Percentiles rank a stretch among this genome's conserved stretches.
Conservation (phyloP, 2,888 invertebrate genomes). For the Pogonocherus hispidulus region DNA sequence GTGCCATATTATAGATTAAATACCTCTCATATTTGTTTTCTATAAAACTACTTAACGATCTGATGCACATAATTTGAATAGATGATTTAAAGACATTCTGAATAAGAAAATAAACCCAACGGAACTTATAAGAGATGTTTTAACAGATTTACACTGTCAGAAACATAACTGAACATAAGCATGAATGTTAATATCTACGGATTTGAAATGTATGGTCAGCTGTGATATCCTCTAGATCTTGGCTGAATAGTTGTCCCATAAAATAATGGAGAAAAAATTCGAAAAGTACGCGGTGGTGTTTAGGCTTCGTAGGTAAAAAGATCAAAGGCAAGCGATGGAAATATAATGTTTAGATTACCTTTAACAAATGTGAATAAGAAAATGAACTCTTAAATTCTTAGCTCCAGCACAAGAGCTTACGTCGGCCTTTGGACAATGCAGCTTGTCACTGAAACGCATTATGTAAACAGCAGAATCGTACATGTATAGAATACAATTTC, state of each 20-base stretch:
- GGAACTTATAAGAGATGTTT: no score
- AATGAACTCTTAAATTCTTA: slow-evolving; percentile 48
- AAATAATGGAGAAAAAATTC: background rate
- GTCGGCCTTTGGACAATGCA: slow-evolving; percentile 44
- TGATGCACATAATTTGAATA: no score
- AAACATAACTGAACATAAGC: no score
- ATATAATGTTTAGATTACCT: slow-evolving; percentile 41
- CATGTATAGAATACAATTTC: slow-evolving; percentile 63
- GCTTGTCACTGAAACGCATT: slow-evolving; percentile 58
- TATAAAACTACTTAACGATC: no score
- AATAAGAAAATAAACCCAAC: no score
- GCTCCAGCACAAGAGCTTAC: slow-evolving; percentile 37
- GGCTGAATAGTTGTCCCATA: background rate
- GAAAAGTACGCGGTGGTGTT: background rate
- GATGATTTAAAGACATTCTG: no score
- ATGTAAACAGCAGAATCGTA: slow-evolving; percentile 62
- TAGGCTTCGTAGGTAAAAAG: slow-evolving; percentile 5
- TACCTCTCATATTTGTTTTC: no score
- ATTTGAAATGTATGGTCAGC: background rate
- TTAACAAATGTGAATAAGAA: slow-evolving; percentile 43
- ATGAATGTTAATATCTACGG: background rate
- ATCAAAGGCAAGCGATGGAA: slow-evolving; percentile 40
- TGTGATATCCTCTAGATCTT: background rate
- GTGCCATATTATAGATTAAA: no score
- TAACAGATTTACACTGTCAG: no score